A percentile compares a stretch with the other conserved stretches of the same genome.
Conservation (phyloP, 2,113 vertebrate genomes). For the Pseudopodoces humilis region DNA sequence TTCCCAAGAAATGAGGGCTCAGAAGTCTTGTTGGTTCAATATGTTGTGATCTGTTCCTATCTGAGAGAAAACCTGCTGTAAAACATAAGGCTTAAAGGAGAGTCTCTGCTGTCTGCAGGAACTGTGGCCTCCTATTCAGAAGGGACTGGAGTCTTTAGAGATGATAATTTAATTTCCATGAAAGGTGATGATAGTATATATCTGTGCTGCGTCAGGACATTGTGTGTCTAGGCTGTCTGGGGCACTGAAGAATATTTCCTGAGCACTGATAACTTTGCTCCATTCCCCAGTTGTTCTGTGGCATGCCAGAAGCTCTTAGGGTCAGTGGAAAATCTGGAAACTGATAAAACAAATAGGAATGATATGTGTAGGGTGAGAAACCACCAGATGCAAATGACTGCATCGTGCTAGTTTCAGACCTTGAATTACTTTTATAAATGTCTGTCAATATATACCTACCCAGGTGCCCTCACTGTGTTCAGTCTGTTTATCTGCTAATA, state of each 20-base stretch:
- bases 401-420: neutral
- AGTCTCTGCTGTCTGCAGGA: rapidly evolving
- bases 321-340: neutral
- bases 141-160: neutral
- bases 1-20: neutral
- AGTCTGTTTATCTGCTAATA: neutral
- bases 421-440: neutral
- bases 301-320: neutral
- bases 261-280: neutral
- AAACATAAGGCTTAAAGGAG: neutral
- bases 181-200: neutral
- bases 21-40: neutral
- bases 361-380: neutral
- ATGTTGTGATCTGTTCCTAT: neutral
- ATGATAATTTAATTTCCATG: neutral
- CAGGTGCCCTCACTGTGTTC: neutral
- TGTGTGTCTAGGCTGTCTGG: rapidly evolving
- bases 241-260: neutral
- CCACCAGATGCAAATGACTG: neutral
- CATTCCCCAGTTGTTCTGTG: rapidly evolving
- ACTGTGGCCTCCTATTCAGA: neutral
- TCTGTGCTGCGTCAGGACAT: neutral
- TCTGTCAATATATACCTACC: rapidly evolving
- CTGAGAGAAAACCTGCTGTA: neutral
- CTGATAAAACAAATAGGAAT: neutral